Conservation (phyloP, 2,113 vertebrate genomes). For the Crotalus tigris region DNA sequence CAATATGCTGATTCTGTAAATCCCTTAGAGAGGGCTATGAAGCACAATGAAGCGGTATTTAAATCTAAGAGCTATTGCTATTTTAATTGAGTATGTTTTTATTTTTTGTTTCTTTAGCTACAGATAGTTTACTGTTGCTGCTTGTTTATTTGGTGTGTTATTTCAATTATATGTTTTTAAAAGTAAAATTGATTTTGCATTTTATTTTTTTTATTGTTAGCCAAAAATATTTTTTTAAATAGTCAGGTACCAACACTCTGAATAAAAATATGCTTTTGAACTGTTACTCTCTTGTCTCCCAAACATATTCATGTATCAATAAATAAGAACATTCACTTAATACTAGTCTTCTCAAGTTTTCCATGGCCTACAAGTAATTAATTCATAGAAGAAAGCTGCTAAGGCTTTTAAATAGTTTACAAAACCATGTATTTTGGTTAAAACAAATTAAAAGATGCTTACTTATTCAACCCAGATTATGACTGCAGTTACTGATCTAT, state of each 20-base stretch:
- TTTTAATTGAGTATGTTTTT: not conserved
- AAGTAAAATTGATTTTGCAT: not conserved
- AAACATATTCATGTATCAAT: slow-evolving; percentile 57
- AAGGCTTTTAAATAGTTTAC: slow-evolving; percentile 4
- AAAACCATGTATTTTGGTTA: slow-evolving; percentile 35
- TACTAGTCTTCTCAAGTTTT: not conserved
- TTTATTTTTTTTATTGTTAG: not conserved
- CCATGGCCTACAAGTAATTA: slow-evolving; percentile 25
- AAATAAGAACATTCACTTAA: slow-evolving; percentile 29
- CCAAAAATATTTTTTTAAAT: not conserved
- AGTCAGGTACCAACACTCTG: not conserved
- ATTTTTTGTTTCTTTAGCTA: not conserved
- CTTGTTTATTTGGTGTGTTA: not conserved
- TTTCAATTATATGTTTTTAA: not conserved
- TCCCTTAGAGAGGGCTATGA: not conserved
- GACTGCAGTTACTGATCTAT: slow-evolving; percentile 30
- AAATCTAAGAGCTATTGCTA: not conserved
- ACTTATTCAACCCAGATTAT: slow-evolving; percentile 33
- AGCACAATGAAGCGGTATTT: not conserved
- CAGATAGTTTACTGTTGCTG: not conserved
- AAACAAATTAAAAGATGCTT: slow-evolving; percentile 17
- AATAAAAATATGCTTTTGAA: slow-evolving; percentile 1
- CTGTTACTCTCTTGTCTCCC: slow-evolving; percentile 12
- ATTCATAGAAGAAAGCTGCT: slow-evolving; percentile 47
- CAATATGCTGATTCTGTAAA: not conserved